Evolutionary conservation across 1,140 invertebrate species (phyloP), one percentile per base, ranked within the genome.

Genomic region (Magallana angulata): DNA sequence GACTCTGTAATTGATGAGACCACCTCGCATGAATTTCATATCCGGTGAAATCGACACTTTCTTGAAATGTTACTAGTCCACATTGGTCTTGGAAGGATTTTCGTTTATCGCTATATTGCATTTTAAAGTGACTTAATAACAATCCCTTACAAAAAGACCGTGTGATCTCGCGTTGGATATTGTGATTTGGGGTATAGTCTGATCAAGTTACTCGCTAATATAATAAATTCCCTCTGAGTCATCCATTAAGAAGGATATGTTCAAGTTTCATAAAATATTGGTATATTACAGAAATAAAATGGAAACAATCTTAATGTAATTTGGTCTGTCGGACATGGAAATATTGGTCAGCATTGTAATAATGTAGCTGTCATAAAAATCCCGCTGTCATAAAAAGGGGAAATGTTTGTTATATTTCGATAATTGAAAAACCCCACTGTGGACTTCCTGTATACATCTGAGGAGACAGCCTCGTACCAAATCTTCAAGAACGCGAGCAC

Each of bases 1-100:
- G 9, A 5, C 68, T 71, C 68, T 7, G 18, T 71, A 71, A 71
- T 71, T 71, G 68, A 71, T 24, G 68, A 71, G 68, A 30, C 18
- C 68, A 11, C 7, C n/a, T 71, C 68, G 36, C 24, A 76, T 76
- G 24, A 76, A 76, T 76, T 76, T 76, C 68, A 76, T 76, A 18
- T 76, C 68, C 68, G 68, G 68, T 12, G 68, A 76, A 76, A 76
- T 76, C 18, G 18, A 16, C 68, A 30, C 24, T 76, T 76, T 76
- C 12, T 36, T 30, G 68, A 76, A 76, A 76, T 76, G 24, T 76
- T 36, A 7, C 8, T 76, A 30, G 36, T 76, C 24, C 9, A 18
- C 12, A 48, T 2, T 76, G 24, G 68, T 76, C 68, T 30, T 8
- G 8, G 8, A 12, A 11, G 24, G 68, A 76, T 76, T 76, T 76